A percentile compares a stretch with the other conserved stretches of the same genome.
Evolutionary conservation across 35 echinoderm and acorn worm genomes (phyloP).

Genomic region (Apostichopus californicus): DNA sequence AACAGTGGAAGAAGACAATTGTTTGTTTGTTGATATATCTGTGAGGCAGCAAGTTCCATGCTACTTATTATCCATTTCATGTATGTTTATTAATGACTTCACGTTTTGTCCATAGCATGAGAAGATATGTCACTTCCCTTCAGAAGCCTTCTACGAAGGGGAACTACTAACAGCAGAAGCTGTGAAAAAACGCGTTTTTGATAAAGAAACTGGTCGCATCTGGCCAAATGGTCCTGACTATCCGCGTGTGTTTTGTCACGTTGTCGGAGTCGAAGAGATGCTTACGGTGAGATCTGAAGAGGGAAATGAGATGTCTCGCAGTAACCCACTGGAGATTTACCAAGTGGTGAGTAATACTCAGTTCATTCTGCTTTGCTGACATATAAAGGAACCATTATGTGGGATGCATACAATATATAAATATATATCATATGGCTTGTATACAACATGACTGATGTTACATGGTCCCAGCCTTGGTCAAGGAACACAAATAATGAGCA

Average conservation of each 20-base stretch:
- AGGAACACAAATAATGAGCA: too few relatives aligned
- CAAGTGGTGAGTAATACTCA: constrained; percentile 36
- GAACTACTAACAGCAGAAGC: constrained; percentile 14
- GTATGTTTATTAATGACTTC: neutral
- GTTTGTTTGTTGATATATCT: too few relatives aligned
- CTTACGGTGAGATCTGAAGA: constrained; percentile 41
- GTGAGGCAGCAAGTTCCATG: neutral
- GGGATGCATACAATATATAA: too few relatives aligned
- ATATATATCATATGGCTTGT: too few relatives aligned
- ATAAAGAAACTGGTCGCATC: neutral
- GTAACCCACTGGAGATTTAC: constrained; percentile 41
- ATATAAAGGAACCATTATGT: too few relatives aligned
- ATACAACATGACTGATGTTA: too few relatives aligned
- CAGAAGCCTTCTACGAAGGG: constrained; percentile 27
- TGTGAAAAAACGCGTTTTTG: neutral
- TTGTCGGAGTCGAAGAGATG: constrained; percentile 44
- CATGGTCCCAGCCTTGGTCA: too few relatives aligned
- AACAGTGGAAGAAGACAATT: too few relatives aligned
- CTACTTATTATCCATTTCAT: neutral
- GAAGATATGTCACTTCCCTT: constrained; percentile 34
- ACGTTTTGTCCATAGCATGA: constrained; percentile 23
- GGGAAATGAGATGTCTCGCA: constrained; percentile 50
- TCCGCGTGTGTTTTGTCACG: constrained; percentile 60
- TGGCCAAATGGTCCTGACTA: constrained; percentile 28
- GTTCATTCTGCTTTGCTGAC: neutral